Conservation (phyloP, 2,113 vertebrate species). For the Melospiza melodia region DNA sequence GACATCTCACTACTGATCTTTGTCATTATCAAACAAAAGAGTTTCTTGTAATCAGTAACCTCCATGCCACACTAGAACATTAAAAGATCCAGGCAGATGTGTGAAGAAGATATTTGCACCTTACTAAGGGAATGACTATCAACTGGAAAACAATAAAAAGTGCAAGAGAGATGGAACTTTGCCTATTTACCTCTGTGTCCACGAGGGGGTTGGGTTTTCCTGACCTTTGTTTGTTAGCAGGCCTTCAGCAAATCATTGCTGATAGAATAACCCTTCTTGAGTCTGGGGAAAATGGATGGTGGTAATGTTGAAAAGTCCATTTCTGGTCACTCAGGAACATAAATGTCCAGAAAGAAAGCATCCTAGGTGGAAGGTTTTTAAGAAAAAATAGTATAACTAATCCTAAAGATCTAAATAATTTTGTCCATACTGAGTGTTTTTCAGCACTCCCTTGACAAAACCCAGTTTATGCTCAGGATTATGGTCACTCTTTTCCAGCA, state of each 20-base stretch:
- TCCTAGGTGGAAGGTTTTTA: not conserved
- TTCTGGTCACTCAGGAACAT: not conserved
- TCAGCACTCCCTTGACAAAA: not conserved
- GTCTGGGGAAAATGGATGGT: not conserved
- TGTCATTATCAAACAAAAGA: not conserved
- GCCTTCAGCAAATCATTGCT: not conserved
- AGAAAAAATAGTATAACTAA: not conserved
- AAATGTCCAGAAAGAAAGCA: not conserved
- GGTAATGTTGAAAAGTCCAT: constrained; percentile 11
- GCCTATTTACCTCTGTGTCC: not conserved
- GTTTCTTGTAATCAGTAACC: not conserved
- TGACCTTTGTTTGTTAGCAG: constrained; percentile 2
- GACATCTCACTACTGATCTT: not conserved
- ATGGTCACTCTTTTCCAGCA: not conserved
- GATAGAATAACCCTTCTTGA: not conserved
- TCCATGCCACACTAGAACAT: not conserved
- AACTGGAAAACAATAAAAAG: not conserved
- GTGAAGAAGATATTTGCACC: not conserved
- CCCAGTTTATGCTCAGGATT: not conserved
- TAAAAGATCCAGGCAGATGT: not conserved
- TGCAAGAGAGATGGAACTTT: not conserved
- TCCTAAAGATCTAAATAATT: not conserved
- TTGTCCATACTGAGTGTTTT: not conserved
- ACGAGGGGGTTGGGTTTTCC: not conserved
- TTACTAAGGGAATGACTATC: not conserved